phyloP scores from a whole-genome alignment of 2,888 invertebrate species.

The Amblyjoppa proteus region DNA sequence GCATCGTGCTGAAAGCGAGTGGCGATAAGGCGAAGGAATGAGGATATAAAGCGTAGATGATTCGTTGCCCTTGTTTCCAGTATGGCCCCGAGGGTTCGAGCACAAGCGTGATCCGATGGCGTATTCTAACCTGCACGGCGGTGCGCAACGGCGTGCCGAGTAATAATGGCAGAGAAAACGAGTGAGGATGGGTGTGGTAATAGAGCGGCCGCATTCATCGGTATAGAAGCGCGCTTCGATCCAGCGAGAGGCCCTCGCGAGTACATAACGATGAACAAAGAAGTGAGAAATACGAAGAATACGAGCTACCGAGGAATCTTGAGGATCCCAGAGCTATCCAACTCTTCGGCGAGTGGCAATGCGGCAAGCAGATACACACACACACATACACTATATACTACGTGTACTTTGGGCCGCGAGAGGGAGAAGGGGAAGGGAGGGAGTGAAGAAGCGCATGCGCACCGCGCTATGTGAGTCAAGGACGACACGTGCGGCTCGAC shows the following conservation, averaged over 20 bases:
- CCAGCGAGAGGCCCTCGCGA: neutral
- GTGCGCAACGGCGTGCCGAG: neutral
- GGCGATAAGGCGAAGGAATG: conserved; percentile 26
- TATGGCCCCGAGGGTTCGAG: conserved; percentile 14
- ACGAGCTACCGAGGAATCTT: conserved; percentile 24
- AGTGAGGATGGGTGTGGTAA: conserved; percentile 28
- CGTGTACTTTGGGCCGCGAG: conserved; percentile 14
- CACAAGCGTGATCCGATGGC: conserved; percentile 9
- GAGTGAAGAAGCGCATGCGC: conserved; percentile 81
- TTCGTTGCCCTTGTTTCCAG: conserved; percentile 25
- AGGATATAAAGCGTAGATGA: conserved; percentile 9
- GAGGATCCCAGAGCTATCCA: conserved; percentile 18
- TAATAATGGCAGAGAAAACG: conserved; percentile 5
- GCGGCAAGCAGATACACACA: conserved; percentile 69
- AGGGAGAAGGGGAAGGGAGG: conserved; percentile 36
- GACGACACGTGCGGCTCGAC: conserved; percentile 85
- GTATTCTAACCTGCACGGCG: conserved; percentile 1
- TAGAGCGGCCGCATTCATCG: conserved; percentile 18
- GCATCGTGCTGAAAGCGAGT: conserved; percentile 16
- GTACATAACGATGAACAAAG: conserved; percentile 22
- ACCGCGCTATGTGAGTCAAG: conserved; percentile 84
- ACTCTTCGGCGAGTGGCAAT: conserved; percentile 69
- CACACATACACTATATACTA: neutral
- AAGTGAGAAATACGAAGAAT: conserved; percentile 22
- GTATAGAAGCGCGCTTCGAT: conserved; percentile 28